phyloP scores from a whole-genome alignment of 2,113 vertebrate species.

The Ciconia boyciana region DNA sequence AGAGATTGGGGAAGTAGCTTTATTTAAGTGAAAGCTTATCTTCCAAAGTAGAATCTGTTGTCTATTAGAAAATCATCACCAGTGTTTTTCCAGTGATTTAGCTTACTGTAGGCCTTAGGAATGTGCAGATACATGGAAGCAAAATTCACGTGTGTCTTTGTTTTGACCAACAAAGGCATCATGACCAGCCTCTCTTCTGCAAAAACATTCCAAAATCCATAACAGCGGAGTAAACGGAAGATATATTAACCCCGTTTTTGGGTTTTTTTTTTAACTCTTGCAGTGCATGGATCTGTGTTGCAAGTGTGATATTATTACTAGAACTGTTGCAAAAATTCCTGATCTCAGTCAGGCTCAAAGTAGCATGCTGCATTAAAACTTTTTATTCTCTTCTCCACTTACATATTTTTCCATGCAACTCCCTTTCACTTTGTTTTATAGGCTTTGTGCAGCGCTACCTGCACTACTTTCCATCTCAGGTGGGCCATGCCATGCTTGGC shows the following conservation, averaged over 20 bases:
- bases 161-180: neutral
- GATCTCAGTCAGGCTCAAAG: neutral
- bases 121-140: neutral
- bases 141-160: neutral
- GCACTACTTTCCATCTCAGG: neutral
- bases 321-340: neutral
- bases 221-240: neutral
- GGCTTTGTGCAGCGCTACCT: neutral
- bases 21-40: neutral
- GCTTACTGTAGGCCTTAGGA: neutral
- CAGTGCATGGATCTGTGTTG: neutral
- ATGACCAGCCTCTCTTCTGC: neutral
- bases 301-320: neutral
- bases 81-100: neutral
- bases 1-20: neutral
- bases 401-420: neutral
- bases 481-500: neutral
- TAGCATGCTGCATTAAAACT: neutral
- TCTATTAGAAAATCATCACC: neutral
- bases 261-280: neutral
- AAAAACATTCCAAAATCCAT: neutral
- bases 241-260: accelerated
- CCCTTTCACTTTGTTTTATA: neutral
- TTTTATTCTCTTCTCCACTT: neutral
- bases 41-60: neutral